Conservation (phyloP, 2,888 invertebrate genomes). For the Ernsta delagoae region DNA sequence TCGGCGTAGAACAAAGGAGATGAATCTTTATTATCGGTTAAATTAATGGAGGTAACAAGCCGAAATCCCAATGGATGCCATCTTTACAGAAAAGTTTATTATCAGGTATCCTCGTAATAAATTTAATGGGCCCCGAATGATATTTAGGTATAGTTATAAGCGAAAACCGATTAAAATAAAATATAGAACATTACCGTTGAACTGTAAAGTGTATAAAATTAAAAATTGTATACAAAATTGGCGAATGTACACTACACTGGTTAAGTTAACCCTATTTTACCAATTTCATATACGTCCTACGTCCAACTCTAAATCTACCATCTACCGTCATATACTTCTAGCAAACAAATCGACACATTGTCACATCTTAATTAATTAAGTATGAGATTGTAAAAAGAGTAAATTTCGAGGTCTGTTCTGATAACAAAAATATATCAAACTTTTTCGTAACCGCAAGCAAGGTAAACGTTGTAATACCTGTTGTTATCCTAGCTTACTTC, state of each 20-base stretch:
- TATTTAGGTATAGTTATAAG: not conserved
- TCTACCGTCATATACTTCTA: no score
- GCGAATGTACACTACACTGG: no score
- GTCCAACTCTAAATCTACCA: no score
- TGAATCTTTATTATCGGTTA: slow-evolving; percentile 32
- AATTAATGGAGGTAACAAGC: slow-evolving; percentile 29
- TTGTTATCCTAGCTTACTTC: not conserved
- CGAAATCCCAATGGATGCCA: slow-evolving; percentile 26
- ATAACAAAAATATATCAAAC: not conserved
- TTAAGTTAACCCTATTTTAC: no score
- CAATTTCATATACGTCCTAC: no score
- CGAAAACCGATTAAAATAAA: not conserved
- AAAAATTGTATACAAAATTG: no score
- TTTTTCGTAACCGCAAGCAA: not conserved
- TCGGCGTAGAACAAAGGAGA: slow-evolving; percentile 22
- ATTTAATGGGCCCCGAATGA: slow-evolving; percentile 11
- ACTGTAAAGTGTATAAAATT: no score
- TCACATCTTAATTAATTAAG: no score
- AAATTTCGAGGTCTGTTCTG: no score
- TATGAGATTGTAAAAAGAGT: no score
- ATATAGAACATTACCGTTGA: not conserved
- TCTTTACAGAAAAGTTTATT: slow-evolving; percentile 26
- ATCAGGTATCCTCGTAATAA: slow-evolving; percentile 13
- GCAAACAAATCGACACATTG: no score
- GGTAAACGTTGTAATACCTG: not conserved